Evolutionary conservation across 1,140 invertebrate genomes (phyloP).

Genomic region (Anthonomus grandis): DNA sequence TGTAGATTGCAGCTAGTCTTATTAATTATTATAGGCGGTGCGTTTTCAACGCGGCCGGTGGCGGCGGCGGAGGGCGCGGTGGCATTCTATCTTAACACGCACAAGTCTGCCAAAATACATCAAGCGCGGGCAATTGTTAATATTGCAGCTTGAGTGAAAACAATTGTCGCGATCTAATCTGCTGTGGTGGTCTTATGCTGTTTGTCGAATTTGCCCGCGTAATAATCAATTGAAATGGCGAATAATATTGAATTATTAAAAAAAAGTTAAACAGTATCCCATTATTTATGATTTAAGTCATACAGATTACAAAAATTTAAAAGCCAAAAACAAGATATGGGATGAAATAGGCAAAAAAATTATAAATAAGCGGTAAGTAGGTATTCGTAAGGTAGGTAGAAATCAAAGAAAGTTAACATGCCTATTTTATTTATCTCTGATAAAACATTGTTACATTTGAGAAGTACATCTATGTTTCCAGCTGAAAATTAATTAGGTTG

Average conservation of each 20-base stretch:
- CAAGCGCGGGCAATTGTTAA: neutral
- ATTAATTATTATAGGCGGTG: too few species aligned
- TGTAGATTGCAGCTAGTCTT: too few species aligned
- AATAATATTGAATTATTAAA: neutral
- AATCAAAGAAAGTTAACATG: neutral
- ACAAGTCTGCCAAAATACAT: neutral
- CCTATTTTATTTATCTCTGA: neutral
- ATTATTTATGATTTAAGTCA: neutral
- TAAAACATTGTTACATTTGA: neutral
- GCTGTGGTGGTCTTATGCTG: neutral
- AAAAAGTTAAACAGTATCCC: neutral
- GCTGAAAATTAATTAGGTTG: neutral
- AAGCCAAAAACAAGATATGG: neutral
- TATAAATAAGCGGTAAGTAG: neutral
- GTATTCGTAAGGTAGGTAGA: neutral
- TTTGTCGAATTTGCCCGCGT: neutral
- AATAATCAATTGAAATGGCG: neutral
- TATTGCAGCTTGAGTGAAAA: neutral
- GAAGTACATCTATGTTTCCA: too few species aligned
- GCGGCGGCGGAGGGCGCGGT: neutral
- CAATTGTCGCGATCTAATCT: neutral
- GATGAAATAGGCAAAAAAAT: neutral
- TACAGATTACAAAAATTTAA: neutral
- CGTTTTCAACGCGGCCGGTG: neutral
- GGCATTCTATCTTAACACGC: neutral